Base-by-base conservation (phyloP, 2,888 invertebrate species). In the Nemotelus nigrinus region DNA sequence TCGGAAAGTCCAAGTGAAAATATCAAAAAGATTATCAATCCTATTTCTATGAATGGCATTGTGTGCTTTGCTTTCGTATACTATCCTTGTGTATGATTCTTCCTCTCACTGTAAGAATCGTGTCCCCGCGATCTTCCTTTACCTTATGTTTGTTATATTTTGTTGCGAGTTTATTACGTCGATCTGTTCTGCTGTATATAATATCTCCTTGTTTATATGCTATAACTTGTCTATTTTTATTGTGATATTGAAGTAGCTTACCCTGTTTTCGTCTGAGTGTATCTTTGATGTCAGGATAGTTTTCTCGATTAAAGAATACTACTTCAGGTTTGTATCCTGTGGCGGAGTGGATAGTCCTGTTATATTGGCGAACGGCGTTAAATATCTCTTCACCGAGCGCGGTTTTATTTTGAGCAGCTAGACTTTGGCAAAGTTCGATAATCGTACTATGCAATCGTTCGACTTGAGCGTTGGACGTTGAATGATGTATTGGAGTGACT, bases 81-180 rank as follows among this genome's bases (percentile, higher is more conserved):
- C 39, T 41, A 68, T 68, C 3, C 53, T 68, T 68, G 25, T 68
- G 68, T 4, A 68, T 50, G 6, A 68, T 50, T 41, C 44, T 50
- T 1, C 68, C 68, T 4, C 25, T 68, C 3, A 25, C 53, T 25
- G 68, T 68, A 2, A 47, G n/a, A 25, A 47, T 65, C 48, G 65
- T 68, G 68, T 68, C 68, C 68, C 25, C 68, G 41, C 68, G 53
- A 41, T 68, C 53, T 53, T 68, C 50, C 41, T 68, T 48, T 2
- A 68, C 53, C 2, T n/a, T 68, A 10, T 47, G 7, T 50, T 68
- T 48, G 0, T 47, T 50, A 50, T 39, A 68, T 39, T 7, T 48
- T 25, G 48, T 2, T 39, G 39, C 41, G 7, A 8, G 5, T 68
- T 68, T 50, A 47, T 68, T 53, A 7, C 68, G 10, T 50, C 50